Evolutionary conservation across 2,797 vertebrate species (phyloP).

Genomic region (Simalia tracyae): DNA sequence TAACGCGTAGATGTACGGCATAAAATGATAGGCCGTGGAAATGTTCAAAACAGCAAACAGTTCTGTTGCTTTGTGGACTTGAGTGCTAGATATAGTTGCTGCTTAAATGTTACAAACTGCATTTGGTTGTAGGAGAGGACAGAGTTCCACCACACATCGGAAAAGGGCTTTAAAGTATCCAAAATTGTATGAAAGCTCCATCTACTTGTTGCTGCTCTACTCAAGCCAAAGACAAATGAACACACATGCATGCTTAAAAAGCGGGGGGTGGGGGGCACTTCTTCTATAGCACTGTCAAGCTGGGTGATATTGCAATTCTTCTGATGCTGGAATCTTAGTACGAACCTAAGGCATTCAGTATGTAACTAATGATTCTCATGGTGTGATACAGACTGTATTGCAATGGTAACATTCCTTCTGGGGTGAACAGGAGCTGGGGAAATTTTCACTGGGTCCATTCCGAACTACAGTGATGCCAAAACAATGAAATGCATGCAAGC

Average conservation of each 20-base stretch:
- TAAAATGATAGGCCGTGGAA: neutral
- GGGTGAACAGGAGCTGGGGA: neutral
- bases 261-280: neutral
- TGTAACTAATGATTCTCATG: neutral
- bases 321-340: neutral
- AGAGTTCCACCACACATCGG: neutral
- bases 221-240: neutral
- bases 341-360: neutral
- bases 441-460: neutral
- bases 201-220: neutral
- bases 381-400: neutral
- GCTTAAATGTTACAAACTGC: slow-evolving; percentile 20
- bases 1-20: neutral
- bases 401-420: neutral
- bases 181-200: neutral
- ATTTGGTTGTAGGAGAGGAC: slow-evolving; percentile 19
- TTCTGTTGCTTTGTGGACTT: slow-evolving; percentile 9
- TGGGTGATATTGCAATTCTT: neutral
- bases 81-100: neutral
- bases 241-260: neutral
- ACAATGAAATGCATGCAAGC: neutral
- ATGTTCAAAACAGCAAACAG: rapidly evolving
- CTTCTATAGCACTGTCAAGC: neutral
- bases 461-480: neutral
- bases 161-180: neutral